Conservation (phyloP, 2,113 vertebrate species). For the Tetrax tetrax region DNA sequence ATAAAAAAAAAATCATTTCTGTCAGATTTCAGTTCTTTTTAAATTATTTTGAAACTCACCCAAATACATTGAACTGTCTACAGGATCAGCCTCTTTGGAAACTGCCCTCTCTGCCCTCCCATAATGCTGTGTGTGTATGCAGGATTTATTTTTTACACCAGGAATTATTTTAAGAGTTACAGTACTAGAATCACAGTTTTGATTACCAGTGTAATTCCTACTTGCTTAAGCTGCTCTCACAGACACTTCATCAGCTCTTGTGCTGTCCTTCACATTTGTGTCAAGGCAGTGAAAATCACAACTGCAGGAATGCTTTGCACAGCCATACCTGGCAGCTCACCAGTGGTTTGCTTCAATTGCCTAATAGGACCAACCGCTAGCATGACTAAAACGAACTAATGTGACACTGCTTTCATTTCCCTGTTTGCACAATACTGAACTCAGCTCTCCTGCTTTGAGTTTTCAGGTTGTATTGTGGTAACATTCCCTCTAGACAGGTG, state of each 20-base stretch:
- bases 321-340: neutral
- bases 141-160: neutral
- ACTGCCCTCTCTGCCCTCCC: neutral
- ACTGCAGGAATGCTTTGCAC: neutral
- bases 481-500: neutral
- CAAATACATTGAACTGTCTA: neutral
- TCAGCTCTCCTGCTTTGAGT: neutral
- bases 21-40: neutral
- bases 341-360: neutral
- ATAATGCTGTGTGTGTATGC: neutral
- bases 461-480: neutral
- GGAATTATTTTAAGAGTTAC: neutral
- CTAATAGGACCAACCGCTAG: neutral
- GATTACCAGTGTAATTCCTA: neutral
- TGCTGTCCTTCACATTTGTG: neutral
- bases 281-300: neutral
- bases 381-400: fast-evolving
- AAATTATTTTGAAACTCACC: neutral
- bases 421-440: neutral
- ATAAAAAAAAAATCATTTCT: neutral
- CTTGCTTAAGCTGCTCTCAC: neutral
- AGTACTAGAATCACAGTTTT: neutral
- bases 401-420: neutral
- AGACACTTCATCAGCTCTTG: neutral
- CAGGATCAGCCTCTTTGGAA: neutral